phyloP scores from a whole-genome alignment of 1,140 invertebrate species.

The Zaprionus camerounensis region DNA sequence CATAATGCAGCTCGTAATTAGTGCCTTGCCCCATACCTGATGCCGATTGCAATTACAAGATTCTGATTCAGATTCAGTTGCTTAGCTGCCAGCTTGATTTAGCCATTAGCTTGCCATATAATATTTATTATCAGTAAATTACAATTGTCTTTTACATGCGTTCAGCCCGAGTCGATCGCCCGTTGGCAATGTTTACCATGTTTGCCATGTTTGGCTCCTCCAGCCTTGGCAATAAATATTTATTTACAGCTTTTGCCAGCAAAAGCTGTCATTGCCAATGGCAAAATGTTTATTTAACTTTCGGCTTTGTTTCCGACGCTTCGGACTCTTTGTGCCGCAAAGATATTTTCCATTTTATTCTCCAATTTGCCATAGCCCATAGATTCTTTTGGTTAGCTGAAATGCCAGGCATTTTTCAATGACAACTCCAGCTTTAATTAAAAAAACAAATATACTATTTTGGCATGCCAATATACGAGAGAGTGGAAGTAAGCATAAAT shows the following conservation, averaged over 20 bases:
- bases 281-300: slow-evolving; percentile 49
- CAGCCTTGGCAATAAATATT: slow-evolving; percentile 70
- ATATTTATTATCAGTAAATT: slow-evolving; percentile 82
- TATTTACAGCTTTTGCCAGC: slow-evolving; percentile 67
- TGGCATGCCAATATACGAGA: slow-evolving; percentile 12
- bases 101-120: slow-evolving; percentile 57
- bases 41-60: slow-evolving; percentile 1
- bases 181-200: background rate
- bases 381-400: slow-evolving; percentile 15
- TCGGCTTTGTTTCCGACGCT: slow-evolving; percentile 48
- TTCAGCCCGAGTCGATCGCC: slow-evolving; percentile 33
- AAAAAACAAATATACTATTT: slow-evolving; percentile 60
- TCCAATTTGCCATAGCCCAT: slow-evolving; percentile 27
- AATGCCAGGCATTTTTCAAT: slow-evolving; percentile 67
- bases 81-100: slow-evolving; percentile 40
- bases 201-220: slow-evolving; percentile 12
- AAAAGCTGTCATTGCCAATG: slow-evolving; percentile 72
- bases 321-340: slow-evolving; percentile 8
- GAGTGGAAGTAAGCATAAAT: slow-evolving; percentile 13
- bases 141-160: slow-evolving; percentile 79
- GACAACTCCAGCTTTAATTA: slow-evolving; percentile 80
- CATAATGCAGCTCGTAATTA: slow-evolving; percentile 76
- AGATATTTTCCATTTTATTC: slow-evolving; percentile 21
- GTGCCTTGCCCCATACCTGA: slow-evolving; percentile 45
- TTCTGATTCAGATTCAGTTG: slow-evolving; percentile 6